phyloP scores from a whole-genome alignment of 2,888 invertebrate species.

The Ptilodon capucinus region DNA sequence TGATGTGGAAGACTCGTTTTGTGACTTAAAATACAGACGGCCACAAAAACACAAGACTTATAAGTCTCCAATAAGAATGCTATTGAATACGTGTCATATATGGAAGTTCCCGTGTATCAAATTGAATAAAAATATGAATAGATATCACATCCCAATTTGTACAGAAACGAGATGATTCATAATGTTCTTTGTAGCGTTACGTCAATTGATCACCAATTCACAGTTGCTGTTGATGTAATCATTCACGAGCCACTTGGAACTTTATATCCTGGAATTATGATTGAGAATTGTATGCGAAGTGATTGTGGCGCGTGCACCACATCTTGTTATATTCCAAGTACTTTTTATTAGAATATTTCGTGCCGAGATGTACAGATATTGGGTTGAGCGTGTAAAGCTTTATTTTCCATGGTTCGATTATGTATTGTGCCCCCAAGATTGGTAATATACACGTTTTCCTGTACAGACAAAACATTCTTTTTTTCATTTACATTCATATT shows the following conservation, averaged over 20 bases:
- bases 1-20: conserved; percentile 45
- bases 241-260: conserved; percentile 36
- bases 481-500: conserved; percentile 49
- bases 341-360: conserved; percentile 72
- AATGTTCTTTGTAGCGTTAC: conserved; percentile 59
- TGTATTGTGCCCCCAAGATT: conserved; percentile 61
- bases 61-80: conserved; percentile 34
- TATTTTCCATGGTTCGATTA: conserved; percentile 62
- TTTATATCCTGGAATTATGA: conserved; percentile 50
- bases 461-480: conserved; percentile 49
- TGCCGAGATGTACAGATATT: conserved; percentile 68
- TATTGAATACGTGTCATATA: conserved; percentile 53
- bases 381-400: conserved; percentile 56
- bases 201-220: conserved; percentile 49
- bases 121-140: conserved; percentile 75
- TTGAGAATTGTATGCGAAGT: conserved; percentile 38
- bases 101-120: conserved; percentile 64
- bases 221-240: conserved; percentile 38
- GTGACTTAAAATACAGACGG: conserved; percentile 40
- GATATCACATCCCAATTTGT: conserved; percentile 69
- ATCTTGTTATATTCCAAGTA: conserved; percentile 47
- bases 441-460: conserved; percentile 65
- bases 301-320: conserved; percentile 23
- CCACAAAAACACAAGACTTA: conserved; percentile 35
- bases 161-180: conserved; percentile 71